Evolutionary conservation across 2,113 vertebrate genomes (phyloP), one percentile per base, ranked within the genome.

Genomic region (Merops nubicus): DNA sequence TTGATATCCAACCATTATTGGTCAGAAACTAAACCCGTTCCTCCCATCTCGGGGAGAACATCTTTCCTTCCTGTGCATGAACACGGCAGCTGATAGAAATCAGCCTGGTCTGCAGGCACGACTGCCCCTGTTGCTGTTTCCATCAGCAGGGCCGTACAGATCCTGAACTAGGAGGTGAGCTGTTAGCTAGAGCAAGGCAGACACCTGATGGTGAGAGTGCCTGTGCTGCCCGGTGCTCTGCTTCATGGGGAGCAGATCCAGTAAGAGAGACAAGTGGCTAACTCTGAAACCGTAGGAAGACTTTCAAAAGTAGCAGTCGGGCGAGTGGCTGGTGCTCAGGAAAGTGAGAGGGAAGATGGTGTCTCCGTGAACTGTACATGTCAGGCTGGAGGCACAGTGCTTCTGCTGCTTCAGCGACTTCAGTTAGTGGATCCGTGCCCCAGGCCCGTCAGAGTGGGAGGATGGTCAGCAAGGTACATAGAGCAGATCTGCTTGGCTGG

Each of bases 91-190:
- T 91, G 67, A 14, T 42, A 57, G 20, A 78, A 62, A 7, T 62
- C 51, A 84, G 57, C 38, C 29, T 38, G 34, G 3, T 33, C 40
- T 91, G 43, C 40, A 51, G 12, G 1, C 8, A 12, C n/a, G 51
- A 1, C 75, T 78, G 53, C 25, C 18, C 15, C 12, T 9, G 5
- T 53, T 73, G 19, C 48, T 67, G 6, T 4, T 79, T 62, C 47
- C 31, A 31, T 14, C 7, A 28, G 23, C 25, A 10, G 21, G 36
- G 40, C 20, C 1, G 0, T 38, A n/a, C 45, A 14, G 64, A 43
- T 67, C 54, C 45, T 48, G 77, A 76, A 12, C 16, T 50, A 18
- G 34, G 20, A 60, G 56, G 33, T 36, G 25, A 81, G 38, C n/a
- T 76, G 2, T 48, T 42, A 22, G 31, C 11, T 48, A 29, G 34